Conservation (phyloP, 2,888 invertebrate species). For the Aporophyla lueneburgensis region DNA sequence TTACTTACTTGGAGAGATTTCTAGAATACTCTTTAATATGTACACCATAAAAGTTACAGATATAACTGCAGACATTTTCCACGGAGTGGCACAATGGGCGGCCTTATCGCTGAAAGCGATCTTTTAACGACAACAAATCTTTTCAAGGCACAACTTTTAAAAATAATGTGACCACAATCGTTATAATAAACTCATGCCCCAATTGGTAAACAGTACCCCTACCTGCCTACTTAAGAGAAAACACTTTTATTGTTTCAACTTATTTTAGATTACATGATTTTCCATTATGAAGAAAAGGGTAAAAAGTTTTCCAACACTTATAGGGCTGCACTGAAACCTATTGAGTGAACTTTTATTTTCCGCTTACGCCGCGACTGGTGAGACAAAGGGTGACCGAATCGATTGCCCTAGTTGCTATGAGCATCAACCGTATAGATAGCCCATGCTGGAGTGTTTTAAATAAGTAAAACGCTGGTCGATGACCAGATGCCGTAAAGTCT, state of each 20-base stretch:
- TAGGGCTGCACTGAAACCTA: conserved; percentile 47
- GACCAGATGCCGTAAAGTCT: neutral
- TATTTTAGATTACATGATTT: conserved; percentile 1
- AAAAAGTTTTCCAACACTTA: conserved; percentile 27
- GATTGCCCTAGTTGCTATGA: conserved; percentile 43
- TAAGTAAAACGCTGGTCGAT: neutral
- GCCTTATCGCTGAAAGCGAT: no score
- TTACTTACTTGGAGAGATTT: no score
- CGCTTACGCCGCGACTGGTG: neutral
- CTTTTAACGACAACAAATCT: no score
- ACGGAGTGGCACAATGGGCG: no score
- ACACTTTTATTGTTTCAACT: neutral
- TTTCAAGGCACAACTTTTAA: no score
- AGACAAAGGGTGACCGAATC: conserved; percentile 23
- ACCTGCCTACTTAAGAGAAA: neutral
- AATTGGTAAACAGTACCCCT: neutral
- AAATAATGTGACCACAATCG: no score
- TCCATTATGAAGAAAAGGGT: neutral
- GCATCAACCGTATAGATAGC: conserved; percentile 5
- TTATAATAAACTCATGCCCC: no score
- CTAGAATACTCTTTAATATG: no score
- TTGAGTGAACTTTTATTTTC: conserved; percentile 16
- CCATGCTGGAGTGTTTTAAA: neutral
- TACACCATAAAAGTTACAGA: no score
- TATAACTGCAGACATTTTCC: no score